Evolutionary conservation across 2,797 vertebrate genomes (phyloP).

Genomic region (Enteromius treurensis): DNA sequence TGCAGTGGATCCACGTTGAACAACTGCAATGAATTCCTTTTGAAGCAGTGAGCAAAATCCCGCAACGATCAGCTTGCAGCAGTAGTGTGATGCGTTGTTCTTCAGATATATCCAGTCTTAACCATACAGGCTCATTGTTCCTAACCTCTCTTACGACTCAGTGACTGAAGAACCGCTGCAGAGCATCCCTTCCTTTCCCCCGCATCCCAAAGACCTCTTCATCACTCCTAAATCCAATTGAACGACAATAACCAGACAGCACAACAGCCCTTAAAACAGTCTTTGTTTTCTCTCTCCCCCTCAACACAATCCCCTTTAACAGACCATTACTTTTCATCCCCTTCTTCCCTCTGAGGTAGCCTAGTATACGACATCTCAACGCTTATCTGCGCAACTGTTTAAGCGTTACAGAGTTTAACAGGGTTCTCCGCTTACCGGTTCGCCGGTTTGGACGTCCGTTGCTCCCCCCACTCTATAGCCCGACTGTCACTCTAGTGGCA

Average conservation of each 20-base stretch:
- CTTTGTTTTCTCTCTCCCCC: slow-evolving; percentile 23
- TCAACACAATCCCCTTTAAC: slow-evolving; percentile 48
- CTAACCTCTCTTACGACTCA: slow-evolving; percentile 60
- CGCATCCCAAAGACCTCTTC: slow-evolving; percentile 45
- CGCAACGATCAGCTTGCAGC: slow-evolving; percentile 60
- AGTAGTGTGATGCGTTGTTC: slow-evolving; percentile 50
- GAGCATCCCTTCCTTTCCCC: slow-evolving; percentile 42
- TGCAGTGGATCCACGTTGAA: slow-evolving; percentile 53
- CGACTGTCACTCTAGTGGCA: slow-evolving; percentile 62
- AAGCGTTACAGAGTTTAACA: slow-evolving; percentile 53
- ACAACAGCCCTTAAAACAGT: slow-evolving; percentile 33
- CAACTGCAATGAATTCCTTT: slow-evolving; percentile 53
- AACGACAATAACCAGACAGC: slow-evolving; percentile 46
- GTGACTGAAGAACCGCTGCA: slow-evolving; percentile 52
- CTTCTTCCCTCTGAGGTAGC: slow-evolving; percentile 54
- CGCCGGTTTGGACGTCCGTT: slow-evolving; percentile 69
- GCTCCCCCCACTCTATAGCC: slow-evolving; percentile 47
- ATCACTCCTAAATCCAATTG: slow-evolving; percentile 52
- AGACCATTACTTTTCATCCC: slow-evolving; percentile 56
- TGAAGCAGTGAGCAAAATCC: slow-evolving; percentile 58
- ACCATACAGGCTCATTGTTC: slow-evolving; percentile 58
- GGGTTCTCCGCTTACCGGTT: slow-evolving; percentile 67
- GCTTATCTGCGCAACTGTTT: slow-evolving; percentile 60
- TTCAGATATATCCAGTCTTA: slow-evolving; percentile 56
- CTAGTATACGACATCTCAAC: slow-evolving; percentile 37